Base-by-base conservation (phyloP, 2,113 vertebrate species). In the Pavo muticus region DNA sequence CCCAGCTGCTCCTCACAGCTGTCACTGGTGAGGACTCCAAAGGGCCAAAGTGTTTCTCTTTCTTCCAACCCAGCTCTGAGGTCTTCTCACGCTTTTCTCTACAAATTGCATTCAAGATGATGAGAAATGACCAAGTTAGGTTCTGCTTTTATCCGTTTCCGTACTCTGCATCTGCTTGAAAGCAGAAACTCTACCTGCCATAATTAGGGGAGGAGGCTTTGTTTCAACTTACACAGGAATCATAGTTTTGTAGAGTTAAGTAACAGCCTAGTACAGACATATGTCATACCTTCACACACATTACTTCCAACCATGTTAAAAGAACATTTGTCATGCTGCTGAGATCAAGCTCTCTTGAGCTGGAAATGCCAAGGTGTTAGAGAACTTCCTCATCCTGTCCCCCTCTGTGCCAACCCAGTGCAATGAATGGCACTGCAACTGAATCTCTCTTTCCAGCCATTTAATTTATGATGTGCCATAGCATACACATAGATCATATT, bases 301-400 rank as follows among this genome's bases (percentile, higher is more conserved):
- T 52, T 18, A 20, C 18, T 78, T 67, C 15, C 2, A 1, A 8
- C 13, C 3, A 1, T n/a, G 14, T 40, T 63, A 61, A 44, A 70
- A 87, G 6, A 50, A 67, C 2, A 2, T 50, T 80, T 24, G 45
- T 24, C 0, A 0, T 14, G 9, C 25, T 63, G 60, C 29, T 45
- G 21, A 91, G 25, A 57, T 30, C 17, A 68, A 84, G 9, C 6
- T 60, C 71, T 68, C 14, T 57, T 14, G n/a, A 88, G 4, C 3
- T 67, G 29, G 9, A 72, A 92, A 52, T 25, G 13, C 18, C 39
- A 73, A 52, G 25, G 9, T 52, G 59, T 76, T 64, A 42, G 54
- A 65, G 72, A 88, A 45, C 4, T 3, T 8, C 39, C 32, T 50
- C 44, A 29, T 42, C 20, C 32, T 35, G 4, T 16, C 12, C 11